Evolutionary conservation across 2,888 invertebrate genomes (phyloP).

Genomic region (Orgyia antiqua): DNA sequence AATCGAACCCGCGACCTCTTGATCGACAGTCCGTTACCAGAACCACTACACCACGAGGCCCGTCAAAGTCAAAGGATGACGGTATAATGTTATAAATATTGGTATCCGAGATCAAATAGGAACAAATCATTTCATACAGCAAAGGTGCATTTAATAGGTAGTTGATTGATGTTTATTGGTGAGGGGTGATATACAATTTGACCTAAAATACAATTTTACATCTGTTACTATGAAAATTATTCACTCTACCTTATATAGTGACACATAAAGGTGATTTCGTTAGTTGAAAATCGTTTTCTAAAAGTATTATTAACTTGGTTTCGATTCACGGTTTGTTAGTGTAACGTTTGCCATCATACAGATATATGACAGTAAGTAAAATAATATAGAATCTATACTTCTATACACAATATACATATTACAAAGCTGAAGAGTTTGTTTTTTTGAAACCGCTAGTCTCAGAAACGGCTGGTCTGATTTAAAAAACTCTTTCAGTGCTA

Average conservation of each 20-base stretch:
- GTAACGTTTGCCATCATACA: slow-evolving; percentile 14
- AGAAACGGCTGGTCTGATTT: too few species aligned
- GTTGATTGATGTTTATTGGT: slow-evolving; percentile 63
- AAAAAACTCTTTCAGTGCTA: too few species aligned
- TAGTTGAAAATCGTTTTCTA: neutral
- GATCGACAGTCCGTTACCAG: too few species aligned
- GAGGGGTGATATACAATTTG: slow-evolving; percentile 32
- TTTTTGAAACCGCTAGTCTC: too few species aligned
- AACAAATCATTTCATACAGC: slow-evolving; percentile 36
- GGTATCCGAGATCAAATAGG: slow-evolving; percentile 32
- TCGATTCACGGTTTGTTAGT: slow-evolving; percentile 28
- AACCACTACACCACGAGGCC: too few species aligned
- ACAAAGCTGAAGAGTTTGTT: too few species aligned
- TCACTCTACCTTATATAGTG: slow-evolving; percentile 2
- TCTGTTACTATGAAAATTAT: slow-evolving; percentile 1
- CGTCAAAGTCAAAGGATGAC: too few species aligned
- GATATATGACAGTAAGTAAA: slow-evolving; percentile 9
- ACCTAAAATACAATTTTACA: slow-evolving; percentile 16
- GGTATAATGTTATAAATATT: too few species aligned
- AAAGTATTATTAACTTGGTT: slow-evolving; percentile 8
- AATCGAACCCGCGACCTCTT: too few species aligned
- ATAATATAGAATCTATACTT: too few species aligned
- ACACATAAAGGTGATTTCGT: slow-evolving; percentile 6
- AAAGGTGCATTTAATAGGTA: slow-evolving; percentile 63
- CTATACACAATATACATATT: too few species aligned